These are phyloP conservation scores for Austrofundulus limnaeus DNA, from an alignment of 2,113 vertebrate species.

Conservation along the genomic window DNA sequence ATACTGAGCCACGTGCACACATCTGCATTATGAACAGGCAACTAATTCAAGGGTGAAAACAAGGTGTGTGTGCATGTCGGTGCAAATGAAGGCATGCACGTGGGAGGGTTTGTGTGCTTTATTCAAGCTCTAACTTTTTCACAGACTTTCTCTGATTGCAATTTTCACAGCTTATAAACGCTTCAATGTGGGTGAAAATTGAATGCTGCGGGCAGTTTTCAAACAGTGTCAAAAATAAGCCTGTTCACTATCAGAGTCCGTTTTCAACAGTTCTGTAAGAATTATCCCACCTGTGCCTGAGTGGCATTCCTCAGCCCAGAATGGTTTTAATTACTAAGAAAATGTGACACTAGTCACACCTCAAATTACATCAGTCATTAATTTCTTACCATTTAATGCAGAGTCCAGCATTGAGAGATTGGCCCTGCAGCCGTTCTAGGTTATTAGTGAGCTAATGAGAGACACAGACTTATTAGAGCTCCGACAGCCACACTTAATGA, in stretches of 20 bases:
- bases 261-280: conserved; percentile 7
- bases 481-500: conserved; percentile 40
- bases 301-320: conserved; percentile 23
- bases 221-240: conserved; percentile 16
- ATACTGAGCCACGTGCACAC: conserved; percentile 15
- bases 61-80: conserved; percentile 34
- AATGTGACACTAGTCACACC: conserved; percentile 57
- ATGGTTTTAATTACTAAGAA: conserved; percentile 57
- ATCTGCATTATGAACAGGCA: conserved; percentile 33
- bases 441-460: conserved; percentile 69
- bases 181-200: no score
- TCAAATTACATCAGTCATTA: conserved; percentile 65
- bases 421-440: conserved; percentile 47
- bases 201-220: not conserved
- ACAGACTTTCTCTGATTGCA: conserved; percentile 22
- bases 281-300: not conserved
- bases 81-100: conserved; percentile 22
- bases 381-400: conserved; percentile 54
- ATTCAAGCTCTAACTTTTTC: conserved; percentile 10
- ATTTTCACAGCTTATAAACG: conserved; percentile 28
- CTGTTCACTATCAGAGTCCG: conserved; percentile 6
- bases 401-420: conserved; percentile 27
- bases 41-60: conserved; percentile 51
- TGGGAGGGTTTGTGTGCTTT: conserved; percentile 21
- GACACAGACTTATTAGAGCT: conserved; percentile 51